Conservation (phyloP, 2,797 vertebrate species). For the Rhynchonycteris naso region DNA sequence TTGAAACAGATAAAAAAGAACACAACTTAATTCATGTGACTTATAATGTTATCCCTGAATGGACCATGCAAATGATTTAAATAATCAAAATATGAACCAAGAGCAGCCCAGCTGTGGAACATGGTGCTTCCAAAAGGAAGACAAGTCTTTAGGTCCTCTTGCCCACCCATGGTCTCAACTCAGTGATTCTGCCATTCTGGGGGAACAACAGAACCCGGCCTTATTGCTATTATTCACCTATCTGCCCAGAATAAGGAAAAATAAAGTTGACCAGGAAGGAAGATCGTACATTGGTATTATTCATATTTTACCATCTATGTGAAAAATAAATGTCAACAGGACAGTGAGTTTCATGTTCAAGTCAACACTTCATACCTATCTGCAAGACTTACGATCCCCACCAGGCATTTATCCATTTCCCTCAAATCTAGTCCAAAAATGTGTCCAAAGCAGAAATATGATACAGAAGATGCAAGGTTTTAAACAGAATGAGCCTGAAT, state of each 20-base stretch:
- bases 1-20: background rate
- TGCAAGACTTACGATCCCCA: background rate
- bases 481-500: slow-evolving; percentile 71
- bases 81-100: slow-evolving; percentile 30
- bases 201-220: background rate
- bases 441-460: slow-evolving; percentile 74
- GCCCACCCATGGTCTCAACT: background rate
- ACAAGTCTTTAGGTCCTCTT: background rate
- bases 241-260: background rate
- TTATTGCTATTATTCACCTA: background rate
- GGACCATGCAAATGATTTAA: background rate
- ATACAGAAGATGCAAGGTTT: slow-evolving; percentile 67
- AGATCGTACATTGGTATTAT: background rate
- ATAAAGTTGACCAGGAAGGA: background rate
- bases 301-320: background rate
- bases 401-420: slow-evolving; percentile 10
- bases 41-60: background rate
- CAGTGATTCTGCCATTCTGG: background rate
- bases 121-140: background rate
- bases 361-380: background rate
- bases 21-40: background rate
- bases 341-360: background rate
- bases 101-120: background rate
- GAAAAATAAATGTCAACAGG: background rate
- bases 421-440: slow-evolving; percentile 52